phyloP scores from a whole-genome alignment of 2,113 vertebrate species.

The Orientallactaga bullata region DNA sequence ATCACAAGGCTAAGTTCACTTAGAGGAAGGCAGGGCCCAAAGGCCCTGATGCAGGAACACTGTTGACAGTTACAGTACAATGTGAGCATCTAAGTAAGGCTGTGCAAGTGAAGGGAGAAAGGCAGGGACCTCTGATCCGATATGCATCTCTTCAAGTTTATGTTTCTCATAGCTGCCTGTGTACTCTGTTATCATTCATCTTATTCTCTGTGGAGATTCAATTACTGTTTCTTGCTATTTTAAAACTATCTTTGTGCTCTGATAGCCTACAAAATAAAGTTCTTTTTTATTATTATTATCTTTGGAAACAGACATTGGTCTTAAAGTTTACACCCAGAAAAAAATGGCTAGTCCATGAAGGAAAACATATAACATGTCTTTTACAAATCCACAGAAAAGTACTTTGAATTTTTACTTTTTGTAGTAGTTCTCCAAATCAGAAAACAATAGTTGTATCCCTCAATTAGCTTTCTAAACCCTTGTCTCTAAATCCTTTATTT shows the following conservation, averaged over 20 bases:
- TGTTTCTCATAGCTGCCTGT: background rate
- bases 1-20: fast-evolving
- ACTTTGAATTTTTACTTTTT: background rate
- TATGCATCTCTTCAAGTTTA: background rate
- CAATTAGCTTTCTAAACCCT: background rate
- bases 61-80: background rate
- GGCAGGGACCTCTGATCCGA: background rate
- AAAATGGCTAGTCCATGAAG: background rate
- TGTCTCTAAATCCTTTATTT: background rate
- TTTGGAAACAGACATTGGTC: background rate
- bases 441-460: background rate
- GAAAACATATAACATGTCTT: background rate
- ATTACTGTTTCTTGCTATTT: background rate
- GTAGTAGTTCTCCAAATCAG: background rate
- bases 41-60: background rate
- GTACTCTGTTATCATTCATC: background rate
- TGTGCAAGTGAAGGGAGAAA: background rate
- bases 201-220: background rate
- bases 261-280: background rate
- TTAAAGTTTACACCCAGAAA: background rate
- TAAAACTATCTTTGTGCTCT: background rate
- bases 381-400: background rate
- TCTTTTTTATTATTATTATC: background rate
- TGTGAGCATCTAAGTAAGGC: background rate
- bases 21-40: background rate